These are phyloP conservation scores for Larimichthys crocea DNA, from an alignment of 2,113 vertebrate species.

Conservation along the genomic window DNA sequence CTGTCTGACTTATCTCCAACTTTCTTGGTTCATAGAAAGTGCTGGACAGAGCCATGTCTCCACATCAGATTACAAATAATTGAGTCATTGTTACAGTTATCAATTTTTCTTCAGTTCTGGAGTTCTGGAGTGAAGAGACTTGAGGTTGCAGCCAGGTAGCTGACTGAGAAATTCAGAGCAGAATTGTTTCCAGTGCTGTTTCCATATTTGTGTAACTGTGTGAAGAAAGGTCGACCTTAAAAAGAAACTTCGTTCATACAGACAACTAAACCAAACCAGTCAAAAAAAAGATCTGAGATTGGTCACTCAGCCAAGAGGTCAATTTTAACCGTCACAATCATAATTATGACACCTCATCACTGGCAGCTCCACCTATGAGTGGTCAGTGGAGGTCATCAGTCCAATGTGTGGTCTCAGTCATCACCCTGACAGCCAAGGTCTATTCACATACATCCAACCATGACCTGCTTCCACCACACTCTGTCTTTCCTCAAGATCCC, in stretches of 20 bases:
- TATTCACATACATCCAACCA: conserved; percentile 69
- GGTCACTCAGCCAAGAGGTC: conserved; percentile 30
- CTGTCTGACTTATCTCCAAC: conserved; percentile 4
- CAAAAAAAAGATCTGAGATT: conserved; percentile 23
- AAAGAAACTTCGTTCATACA: neutral
- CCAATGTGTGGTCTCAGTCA: conserved; percentile 75
- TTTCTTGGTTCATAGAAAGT: conserved; percentile 4
- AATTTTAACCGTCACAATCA: conserved; percentile 36
- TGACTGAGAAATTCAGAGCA: neutral
- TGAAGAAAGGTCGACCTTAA: neutral
- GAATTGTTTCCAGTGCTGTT: conserved; percentile 27
- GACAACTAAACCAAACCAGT: conserved; percentile 9
- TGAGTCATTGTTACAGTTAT: neutral
- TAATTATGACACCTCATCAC: conserved; percentile 49
- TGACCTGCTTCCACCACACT: conserved; percentile 70
- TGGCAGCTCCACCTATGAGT: conserved; percentile 38
- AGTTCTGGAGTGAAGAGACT: neutral
- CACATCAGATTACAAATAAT: conserved; percentile 9
- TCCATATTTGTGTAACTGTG: neutral
- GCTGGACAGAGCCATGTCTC: conserved; percentile 5
- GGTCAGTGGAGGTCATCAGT: conserved; percentile 67
- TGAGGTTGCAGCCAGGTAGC: neutral
- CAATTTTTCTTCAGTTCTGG: neutral
- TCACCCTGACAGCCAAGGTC: conserved; percentile 68
- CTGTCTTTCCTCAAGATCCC: conserved; percentile 75